Evolutionary conservation across 2,888 invertebrate species (phyloP).

Genomic region (Eristalis pertinax): DNA sequence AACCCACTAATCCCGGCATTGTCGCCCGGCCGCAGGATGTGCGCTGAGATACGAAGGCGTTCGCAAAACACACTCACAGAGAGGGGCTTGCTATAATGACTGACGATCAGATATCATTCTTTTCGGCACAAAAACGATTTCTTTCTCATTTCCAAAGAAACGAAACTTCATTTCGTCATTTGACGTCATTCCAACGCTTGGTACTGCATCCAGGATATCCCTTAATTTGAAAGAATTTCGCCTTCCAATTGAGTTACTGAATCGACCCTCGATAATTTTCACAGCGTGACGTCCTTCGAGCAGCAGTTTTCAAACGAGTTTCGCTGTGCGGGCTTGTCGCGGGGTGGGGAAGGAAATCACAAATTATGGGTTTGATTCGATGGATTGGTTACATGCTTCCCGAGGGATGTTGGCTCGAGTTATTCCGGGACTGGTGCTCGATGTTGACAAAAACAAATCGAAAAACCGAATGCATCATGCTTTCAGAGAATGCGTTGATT

Average conservation of each 20-base stretch:
- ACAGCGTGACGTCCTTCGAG: slow-evolving; percentile 68
- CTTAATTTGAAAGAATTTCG: slow-evolving; percentile 38
- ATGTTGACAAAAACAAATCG: slow-evolving; percentile 2
- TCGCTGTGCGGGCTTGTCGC: not conserved
- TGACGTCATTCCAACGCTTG: slow-evolving; percentile 9
- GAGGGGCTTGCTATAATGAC: slow-evolving; percentile 61
- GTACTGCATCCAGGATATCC: slow-evolving; percentile 57
- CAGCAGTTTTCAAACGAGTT: slow-evolving; percentile 37
- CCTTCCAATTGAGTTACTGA: slow-evolving; percentile 66
- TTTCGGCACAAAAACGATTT: slow-evolving; percentile 9
- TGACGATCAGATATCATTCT: slow-evolving; percentile 69
- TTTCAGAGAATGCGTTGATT: no score
- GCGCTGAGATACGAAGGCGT: slow-evolving; percentile 42
- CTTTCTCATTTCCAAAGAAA: not conserved
- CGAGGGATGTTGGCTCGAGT: not conserved
- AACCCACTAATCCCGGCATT: slow-evolving; percentile 64
- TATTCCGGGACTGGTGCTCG: no score
- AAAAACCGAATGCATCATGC: no score
- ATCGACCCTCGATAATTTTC: slow-evolving; percentile 74
- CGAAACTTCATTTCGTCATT: slow-evolving; percentile 1
- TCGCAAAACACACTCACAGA: slow-evolving; percentile 12
- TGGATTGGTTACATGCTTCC: slow-evolving; percentile 70
- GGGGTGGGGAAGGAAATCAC: slow-evolving; percentile 72
- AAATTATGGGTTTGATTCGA: slow-evolving; percentile 75
- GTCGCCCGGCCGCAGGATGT: slow-evolving; percentile 1